Evolutionary conservation across 2,888 invertebrate genomes (phyloP).

Genomic region (Petrolisthes manimaculis): DNA sequence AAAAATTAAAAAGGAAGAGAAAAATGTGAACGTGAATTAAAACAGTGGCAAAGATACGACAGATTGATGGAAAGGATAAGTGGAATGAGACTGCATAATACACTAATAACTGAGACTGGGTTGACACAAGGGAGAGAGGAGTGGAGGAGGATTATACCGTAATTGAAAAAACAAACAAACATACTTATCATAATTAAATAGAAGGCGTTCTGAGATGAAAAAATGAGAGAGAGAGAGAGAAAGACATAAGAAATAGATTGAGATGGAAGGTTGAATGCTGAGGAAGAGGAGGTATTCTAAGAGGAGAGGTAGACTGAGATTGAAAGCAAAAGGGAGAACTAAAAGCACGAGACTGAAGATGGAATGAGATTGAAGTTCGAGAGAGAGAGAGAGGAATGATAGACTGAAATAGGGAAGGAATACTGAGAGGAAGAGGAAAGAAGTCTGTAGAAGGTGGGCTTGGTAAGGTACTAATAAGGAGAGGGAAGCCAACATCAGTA

Average conservation of each 20-base stretch:
- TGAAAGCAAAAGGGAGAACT: slow-evolving; percentile 17
- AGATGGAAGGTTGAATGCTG: background rate
- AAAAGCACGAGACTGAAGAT: too few relatives aligned
- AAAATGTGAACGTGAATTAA: too few relatives aligned
- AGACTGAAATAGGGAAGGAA: background rate
- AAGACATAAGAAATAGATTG: background rate
- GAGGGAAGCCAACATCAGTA: background rate
- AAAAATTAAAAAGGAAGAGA: too few relatives aligned
- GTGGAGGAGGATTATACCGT: too few relatives aligned
- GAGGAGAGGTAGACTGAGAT: slow-evolving; percentile 17
- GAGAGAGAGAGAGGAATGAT: background rate
- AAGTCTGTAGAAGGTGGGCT: too few relatives aligned
- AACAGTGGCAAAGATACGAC: too few relatives aligned
- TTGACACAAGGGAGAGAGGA: too few relatives aligned
- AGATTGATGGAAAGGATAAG: too few relatives aligned
- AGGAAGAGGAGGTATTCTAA: background rate
- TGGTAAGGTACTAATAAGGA: too few relatives aligned
- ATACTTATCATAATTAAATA: background rate
- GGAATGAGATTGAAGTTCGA: slow-evolving; percentile 10
- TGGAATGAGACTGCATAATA: too few relatives aligned
- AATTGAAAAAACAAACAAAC: background rate
- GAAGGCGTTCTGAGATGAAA: background rate
- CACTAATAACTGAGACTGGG: too few relatives aligned
- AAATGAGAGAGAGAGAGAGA: background rate
- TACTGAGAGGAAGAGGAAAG: background rate